Percentiles rank a stretch among this genome's conserved stretches.
These are phyloP conservation scores for Menidia menidia DNA, from an alignment of 2,797 vertebrate genomes.

Conservation along the genomic window DNA sequence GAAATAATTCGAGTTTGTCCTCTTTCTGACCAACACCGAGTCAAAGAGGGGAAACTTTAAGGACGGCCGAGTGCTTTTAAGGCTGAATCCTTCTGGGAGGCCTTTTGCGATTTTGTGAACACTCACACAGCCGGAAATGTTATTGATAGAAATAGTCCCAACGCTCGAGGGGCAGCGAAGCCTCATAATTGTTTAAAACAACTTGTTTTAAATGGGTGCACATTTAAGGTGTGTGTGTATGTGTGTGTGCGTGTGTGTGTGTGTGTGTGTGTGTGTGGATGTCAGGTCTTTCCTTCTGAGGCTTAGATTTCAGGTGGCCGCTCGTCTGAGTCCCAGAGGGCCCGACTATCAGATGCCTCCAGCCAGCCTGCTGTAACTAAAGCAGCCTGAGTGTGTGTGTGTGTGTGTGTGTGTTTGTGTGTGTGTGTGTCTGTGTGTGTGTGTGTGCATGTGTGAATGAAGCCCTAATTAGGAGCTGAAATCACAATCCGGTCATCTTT, in stretches of 20 bases:
- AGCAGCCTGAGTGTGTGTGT: constrained; percentile 53
- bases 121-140: constrained; percentile 7
- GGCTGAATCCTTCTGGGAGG: constrained; percentile 16
- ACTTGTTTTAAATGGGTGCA: not conserved
- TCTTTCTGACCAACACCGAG: not conserved
- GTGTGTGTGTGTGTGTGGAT: constrained; percentile 16
- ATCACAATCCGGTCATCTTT: constrained; percentile 71
- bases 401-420: no score
- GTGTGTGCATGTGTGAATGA: constrained; percentile 12
- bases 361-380: constrained; percentile 76
- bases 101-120: no score
- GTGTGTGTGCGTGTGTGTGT: no score
- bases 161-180: constrained; percentile 5
- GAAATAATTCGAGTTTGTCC: no score
- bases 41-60: not conserved
- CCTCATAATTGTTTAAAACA: constrained; percentile 28
- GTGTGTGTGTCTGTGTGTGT: constrained; percentile 21
- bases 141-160: constrained; percentile 29
- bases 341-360: constrained; percentile 76
- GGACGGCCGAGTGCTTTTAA: not conserved
- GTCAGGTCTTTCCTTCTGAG: constrained; percentile 47
- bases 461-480: constrained; percentile 73
- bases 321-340: constrained; percentile 63
- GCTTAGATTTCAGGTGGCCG: constrained; percentile 71
- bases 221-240: no score